Percentiles rank a stretch among this genome's conserved stretches.
phyloP scores from a whole-genome alignment of 2,888 invertebrate species.

The Zaprionus bogoriensis region DNA sequence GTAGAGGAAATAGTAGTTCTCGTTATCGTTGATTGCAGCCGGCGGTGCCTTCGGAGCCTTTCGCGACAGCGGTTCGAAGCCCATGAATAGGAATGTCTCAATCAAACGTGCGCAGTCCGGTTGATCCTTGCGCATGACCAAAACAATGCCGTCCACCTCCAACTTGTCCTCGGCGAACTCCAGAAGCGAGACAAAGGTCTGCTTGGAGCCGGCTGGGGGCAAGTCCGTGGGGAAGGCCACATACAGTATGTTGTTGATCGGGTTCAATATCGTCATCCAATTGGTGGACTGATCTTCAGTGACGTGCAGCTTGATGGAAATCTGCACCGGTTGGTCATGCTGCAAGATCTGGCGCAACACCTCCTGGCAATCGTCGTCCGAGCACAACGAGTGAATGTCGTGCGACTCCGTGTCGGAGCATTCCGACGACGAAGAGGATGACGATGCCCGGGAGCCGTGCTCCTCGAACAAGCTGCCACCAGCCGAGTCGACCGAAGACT shows the following conservation, averaged over 20 bases:
- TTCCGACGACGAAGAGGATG: conserved; percentile 78
- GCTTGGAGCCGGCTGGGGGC: conserved; percentile 95
- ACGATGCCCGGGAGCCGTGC: conserved; percentile 62
- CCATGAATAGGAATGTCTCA: conserved; percentile 98
- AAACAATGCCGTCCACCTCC: conserved; percentile 89
- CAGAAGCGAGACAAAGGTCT: conserved; percentile 95
- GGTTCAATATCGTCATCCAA: conserved; percentile 89
- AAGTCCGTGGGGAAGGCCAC: conserved; percentile 94
- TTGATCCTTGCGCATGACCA: conserved; percentile 92
- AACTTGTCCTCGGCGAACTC: conserved; percentile 98
- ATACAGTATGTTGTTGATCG: conserved; percentile 89
- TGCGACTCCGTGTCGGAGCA: conserved; percentile 81
- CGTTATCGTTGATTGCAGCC: conserved; percentile 85
- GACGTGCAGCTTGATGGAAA: conserved; percentile 90
- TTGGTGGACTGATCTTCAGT: conserved; percentile 90
- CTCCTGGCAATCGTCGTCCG: conserved; percentile 83
- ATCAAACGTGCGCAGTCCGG: conserved; percentile 93
- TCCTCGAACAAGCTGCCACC: conserved; percentile 78
- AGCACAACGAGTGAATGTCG: conserved; percentile 81
- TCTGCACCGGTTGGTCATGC: conserved; percentile 87
- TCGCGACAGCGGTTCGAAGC: conserved; percentile 94
- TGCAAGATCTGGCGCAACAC: conserved; percentile 87
- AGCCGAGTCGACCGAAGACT: conserved; percentile 83
- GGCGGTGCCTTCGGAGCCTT: conserved; percentile 90
- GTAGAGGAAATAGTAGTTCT: conserved; percentile 84